phyloP scores from a whole-genome alignment of 2,113 vertebrate species.

The Uria lomvia region DNA sequence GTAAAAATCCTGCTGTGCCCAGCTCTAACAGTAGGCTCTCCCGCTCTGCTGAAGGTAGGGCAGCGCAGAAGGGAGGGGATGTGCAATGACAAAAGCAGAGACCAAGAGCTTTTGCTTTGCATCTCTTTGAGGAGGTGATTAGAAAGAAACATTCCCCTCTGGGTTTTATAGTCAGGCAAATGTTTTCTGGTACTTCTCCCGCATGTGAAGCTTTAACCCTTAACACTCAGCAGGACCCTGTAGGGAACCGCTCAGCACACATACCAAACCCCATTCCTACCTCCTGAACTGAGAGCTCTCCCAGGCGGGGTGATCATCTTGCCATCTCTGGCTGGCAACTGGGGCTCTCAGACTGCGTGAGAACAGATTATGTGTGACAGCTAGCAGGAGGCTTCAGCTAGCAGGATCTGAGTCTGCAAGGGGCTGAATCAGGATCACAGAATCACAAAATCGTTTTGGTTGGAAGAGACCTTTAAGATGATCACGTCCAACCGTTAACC shows the following conservation, averaged over 20 bases:
- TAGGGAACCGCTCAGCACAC: neutral
- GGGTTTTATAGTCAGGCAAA: conserved; percentile 7
- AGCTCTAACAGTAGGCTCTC: conserved; percentile 37
- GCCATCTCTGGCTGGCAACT: neutral
- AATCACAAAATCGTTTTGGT: neutral
- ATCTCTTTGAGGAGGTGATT: conserved; percentile 43
- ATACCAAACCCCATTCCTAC: neutral
- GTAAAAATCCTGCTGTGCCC: neutral
- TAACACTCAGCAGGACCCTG: neutral
- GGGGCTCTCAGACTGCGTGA: neutral
- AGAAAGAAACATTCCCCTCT: conserved; percentile 15
- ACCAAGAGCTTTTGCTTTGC: conserved; percentile 36
- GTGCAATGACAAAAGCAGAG: neutral
- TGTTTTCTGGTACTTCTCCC: conserved; percentile 2
- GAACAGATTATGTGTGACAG: neutral
- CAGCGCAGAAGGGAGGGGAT: neutral
- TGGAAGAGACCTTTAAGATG: neutral
- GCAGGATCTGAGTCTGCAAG: neutral
- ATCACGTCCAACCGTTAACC: neutral
- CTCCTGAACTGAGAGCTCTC: neutral
- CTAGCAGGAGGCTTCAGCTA: neutral
- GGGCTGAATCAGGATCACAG: neutral
- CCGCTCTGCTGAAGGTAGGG: neutral
- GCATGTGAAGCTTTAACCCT: conserved; percentile 19
- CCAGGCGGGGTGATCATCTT: neutral